phyloP scores from a whole-genome alignment of 92 coral and sea anemone genomes.

The Phenganax marumi region DNA sequence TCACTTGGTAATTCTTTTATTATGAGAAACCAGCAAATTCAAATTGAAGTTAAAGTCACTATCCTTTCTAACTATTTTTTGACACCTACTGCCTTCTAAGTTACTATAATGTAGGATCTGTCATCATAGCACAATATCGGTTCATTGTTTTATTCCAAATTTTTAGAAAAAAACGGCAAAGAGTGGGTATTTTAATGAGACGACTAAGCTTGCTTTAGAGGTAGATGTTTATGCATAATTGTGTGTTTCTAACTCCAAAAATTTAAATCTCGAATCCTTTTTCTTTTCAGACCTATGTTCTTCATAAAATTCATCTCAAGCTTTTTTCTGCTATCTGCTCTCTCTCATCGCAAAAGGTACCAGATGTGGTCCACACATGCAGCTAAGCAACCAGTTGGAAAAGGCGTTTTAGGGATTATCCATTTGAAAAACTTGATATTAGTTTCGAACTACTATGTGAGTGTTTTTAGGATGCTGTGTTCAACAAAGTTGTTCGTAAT shows the following conservation, averaged over 20 bases:
- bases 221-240: conserved; percentile 32
- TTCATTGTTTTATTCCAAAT: not conserved
- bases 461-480: conserved; percentile 71
- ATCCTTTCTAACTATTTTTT: too few relatives aligned
- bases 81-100: too few relatives aligned
- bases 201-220: conserved; percentile 91
- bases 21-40: not conserved
- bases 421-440: too few relatives aligned
- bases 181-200: conserved; percentile 75
- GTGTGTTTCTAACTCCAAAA: not conserved
- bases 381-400: not conserved
- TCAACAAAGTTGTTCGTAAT: conserved; percentile 86
- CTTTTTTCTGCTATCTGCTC: conserved; percentile 89
- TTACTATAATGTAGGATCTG: too few relatives aligned
- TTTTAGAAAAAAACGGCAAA: conserved; percentile 74
- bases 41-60: too few relatives aligned
- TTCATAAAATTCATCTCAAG: conserved; percentile 72
- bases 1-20: conserved; percentile 26
- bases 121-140: too few relatives aligned
- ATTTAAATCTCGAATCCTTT: not conserved
- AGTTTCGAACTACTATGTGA: not conserved
- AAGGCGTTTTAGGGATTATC: not conserved
- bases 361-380: not conserved
- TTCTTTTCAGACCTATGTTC: conserved; percentile 74
- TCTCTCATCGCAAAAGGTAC: conserved; percentile 85